Evolutionary conservation across 2,888 invertebrate species (phyloP).

Genomic region (Dascillus cervinus): DNA sequence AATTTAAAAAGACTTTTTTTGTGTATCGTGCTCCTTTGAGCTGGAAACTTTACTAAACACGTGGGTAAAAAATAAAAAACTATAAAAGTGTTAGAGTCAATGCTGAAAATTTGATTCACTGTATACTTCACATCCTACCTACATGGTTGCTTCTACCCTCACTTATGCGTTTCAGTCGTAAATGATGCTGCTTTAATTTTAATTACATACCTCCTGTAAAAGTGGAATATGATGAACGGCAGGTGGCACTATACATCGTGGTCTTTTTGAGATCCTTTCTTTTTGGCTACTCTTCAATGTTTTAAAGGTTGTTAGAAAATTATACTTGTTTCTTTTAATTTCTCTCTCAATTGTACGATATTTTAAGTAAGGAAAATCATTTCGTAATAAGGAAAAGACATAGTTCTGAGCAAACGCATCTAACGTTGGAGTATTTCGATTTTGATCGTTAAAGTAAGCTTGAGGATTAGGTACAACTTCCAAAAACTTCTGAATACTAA

Average conservation of each 20-base stretch:
- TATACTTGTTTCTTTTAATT: background rate
- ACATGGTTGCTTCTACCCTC: no score
- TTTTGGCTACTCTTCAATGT: background rate
- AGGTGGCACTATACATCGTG: background rate
- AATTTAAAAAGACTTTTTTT: no score
- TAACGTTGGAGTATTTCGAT: background rate
- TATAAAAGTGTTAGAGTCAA: no score
- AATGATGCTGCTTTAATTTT: no score
- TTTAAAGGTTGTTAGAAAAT: background rate
- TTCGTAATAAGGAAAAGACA: background rate
- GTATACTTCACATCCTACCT: no score
- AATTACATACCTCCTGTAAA: background rate
- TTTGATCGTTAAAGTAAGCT: slow-evolving; percentile 28
- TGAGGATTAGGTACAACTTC: slow-evolving; percentile 43
- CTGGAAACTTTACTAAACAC: no score
- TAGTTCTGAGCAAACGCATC: background rate
- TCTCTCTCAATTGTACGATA: background rate
- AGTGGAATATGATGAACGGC: background rate
- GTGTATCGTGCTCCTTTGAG: no score
- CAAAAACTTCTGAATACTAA: slow-evolving; percentile 40
- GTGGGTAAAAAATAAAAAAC: no score
- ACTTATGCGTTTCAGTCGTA: no score
- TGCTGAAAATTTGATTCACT: no score
- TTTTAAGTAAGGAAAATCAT: background rate
- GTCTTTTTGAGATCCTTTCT: background rate